A percentile compares a stretch with the other conserved stretches of the same genome.
These are phyloP conservation scores for Epinotia brunnichana DNA, from an alignment of 2,888 invertebrate genomes.

Conservation along the genomic window DNA sequence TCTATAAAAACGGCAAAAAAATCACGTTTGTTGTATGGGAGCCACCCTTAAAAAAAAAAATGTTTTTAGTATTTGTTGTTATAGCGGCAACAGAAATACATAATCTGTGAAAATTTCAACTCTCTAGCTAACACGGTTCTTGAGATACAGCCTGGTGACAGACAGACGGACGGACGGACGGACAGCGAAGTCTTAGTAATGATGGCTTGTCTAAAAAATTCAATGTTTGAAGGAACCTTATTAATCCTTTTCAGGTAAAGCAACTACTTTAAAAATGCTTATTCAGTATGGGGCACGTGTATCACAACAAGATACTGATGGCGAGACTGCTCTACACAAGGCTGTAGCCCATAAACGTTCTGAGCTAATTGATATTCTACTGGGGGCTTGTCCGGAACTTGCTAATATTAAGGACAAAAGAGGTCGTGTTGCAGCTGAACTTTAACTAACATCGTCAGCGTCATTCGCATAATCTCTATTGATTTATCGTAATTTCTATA, in stretches of 20 bases:
- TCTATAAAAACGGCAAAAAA: too few relatives aligned
- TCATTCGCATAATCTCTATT: not conserved
- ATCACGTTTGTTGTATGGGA: too few relatives aligned
- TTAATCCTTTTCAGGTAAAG: constrained; percentile 84
- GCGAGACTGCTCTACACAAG: constrained; percentile 91
- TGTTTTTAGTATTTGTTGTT: too few relatives aligned
- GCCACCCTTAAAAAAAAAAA: too few relatives aligned
- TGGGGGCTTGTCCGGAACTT: constrained; percentile 68
- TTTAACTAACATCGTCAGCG: constrained; percentile 43
- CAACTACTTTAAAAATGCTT: constrained; percentile 86
- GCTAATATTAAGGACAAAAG: constrained; percentile 67
- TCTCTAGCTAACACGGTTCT: too few relatives aligned
- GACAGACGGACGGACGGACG: too few relatives aligned
- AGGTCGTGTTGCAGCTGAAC: constrained; percentile 72
- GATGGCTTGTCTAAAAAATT: not conserved
- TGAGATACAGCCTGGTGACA: too few relatives aligned
- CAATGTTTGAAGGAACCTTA: not conserved
- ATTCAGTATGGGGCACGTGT: constrained; percentile 86
- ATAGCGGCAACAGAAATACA: too few relatives aligned
- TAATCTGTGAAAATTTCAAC: too few relatives aligned
- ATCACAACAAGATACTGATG: constrained; percentile 88
- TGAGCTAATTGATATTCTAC: constrained; percentile 72
- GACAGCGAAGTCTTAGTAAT: too few relatives aligned
- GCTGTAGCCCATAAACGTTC: constrained; percentile 84
- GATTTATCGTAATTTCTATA: not conserved